These are phyloP conservation scores for Leucoma salicis DNA, from an alignment of 2,888 invertebrate species.

Conservation along the genomic window DNA sequence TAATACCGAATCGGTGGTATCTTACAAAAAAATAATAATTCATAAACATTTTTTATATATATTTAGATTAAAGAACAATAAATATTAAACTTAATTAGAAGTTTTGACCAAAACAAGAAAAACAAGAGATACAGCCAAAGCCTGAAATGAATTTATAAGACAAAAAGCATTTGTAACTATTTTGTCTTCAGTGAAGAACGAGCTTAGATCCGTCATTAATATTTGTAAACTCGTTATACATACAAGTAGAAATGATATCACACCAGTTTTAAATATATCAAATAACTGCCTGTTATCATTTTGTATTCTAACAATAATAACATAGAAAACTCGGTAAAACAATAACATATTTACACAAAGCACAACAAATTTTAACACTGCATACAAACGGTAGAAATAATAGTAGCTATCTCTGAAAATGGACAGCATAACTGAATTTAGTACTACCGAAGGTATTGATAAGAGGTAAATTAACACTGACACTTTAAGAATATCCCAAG, in stretches of 20 bases:
- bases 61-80: too few species aligned
- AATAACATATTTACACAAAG: slow-evolving; percentile 42
- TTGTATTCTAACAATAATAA: slow-evolving; percentile 26
- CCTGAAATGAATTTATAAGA: slow-evolving; percentile 5
- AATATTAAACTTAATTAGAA: too few species aligned
- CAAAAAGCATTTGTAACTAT: background rate
- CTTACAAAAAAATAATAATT: too few species aligned
- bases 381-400: too few species aligned
- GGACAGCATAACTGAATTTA: background rate
- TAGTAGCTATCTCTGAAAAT: slow-evolving; percentile 4
- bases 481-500: slow-evolving; percentile 1
- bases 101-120: too few species aligned
- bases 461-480: background rate
- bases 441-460: background rate
- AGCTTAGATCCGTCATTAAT: slow-evolving; percentile 41
- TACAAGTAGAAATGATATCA: slow-evolving; percentile 36
- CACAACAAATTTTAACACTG: slow-evolving; percentile 44
- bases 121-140: too few species aligned
- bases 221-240: slow-evolving; percentile 50
- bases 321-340: slow-evolving; percentile 44
- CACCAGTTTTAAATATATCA: background rate
- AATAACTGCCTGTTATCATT: background rate
- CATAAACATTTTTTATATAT: too few species aligned
- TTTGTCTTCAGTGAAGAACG: background rate
- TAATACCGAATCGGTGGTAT: too few species aligned